These are phyloP conservation scores for Helostoma temminkii DNA, from an alignment of 2,797 vertebrate genomes.

Conservation along the genomic window DNA sequence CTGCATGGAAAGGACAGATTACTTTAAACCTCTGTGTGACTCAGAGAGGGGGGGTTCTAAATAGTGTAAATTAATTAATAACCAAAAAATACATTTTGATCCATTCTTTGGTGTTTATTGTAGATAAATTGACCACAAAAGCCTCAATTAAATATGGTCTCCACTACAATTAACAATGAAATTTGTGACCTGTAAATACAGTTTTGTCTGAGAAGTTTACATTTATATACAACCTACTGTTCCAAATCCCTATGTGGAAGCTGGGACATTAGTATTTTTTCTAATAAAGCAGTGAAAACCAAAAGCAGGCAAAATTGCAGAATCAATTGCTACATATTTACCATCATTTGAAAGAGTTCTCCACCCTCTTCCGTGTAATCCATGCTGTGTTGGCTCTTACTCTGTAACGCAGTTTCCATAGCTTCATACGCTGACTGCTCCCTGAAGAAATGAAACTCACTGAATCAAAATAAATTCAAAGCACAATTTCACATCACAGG, in stretches of 20 bases:
- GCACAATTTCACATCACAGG: not conserved
- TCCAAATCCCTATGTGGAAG: not conserved
- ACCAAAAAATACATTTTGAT: not conserved
- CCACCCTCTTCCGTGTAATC: not conserved
- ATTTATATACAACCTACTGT: not conserved
- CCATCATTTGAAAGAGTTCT: slow-evolving; percentile 29
- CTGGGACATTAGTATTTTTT: not conserved
- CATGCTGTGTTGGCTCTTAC: slow-evolving; percentile 29
- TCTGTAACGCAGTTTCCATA: not conserved
- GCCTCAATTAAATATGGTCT: not conserved
- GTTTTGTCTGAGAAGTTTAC: not conserved
- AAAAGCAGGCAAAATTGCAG: not conserved
- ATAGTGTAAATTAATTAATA: not conserved
- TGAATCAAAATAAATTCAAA: not conserved
- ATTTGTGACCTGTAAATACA: not conserved
- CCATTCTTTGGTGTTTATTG: not conserved
- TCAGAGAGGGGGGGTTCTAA: not conserved
- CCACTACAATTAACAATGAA: not conserved
- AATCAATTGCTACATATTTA: slow-evolving; percentile 18
- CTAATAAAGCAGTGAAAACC: not conserved
- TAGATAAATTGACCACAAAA: not conserved
- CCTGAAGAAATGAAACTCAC: slow-evolving; percentile 34
- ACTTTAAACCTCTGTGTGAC: not conserved
- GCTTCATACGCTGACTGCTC: not conserved
- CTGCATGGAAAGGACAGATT: slow-evolving; percentile 39